A percentile compares a stretch with the other conserved stretches of the same genome.
Evolutionary conservation across 37 sponge, comb jelly and placozoan genomes (phyloP).

Genomic region (Ianthella basta): DNA sequence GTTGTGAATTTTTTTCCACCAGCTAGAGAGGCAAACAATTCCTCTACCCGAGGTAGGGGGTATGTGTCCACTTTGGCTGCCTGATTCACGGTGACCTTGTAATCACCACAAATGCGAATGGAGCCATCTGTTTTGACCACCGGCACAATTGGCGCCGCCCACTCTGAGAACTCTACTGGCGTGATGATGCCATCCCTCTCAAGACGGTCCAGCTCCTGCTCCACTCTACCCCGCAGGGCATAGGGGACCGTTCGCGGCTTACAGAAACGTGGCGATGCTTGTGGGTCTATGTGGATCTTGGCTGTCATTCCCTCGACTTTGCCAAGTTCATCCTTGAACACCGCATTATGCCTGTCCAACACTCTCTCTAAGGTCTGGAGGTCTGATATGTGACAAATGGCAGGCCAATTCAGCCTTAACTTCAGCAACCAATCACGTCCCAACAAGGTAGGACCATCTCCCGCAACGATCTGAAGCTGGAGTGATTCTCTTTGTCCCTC

Average conservation of each 20-base stretch:
- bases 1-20: neutral
- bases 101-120: neutral
- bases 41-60: neutral
- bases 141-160: constrained; percentile 8
- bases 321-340: neutral
- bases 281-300: constrained; percentile 2
- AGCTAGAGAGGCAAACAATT: neutral
- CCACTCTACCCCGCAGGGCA: neutral
- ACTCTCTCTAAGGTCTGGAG: no score
- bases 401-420: no score
- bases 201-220: constrained; percentile 1
- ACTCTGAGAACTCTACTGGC: neutral
- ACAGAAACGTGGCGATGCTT: constrained; percentile 10
- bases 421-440: no score
- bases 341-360: neutral
- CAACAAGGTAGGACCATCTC: no score
- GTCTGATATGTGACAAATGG: no score
- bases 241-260: constrained; percentile 9
- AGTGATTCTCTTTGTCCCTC: no score
- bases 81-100: neutral
- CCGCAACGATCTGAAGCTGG: no score
- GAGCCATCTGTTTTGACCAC: constrained; percentile 1
- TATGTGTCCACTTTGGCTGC: neutral
- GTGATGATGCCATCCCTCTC: neutral
- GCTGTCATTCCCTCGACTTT: neutral